Evolutionary conservation across 2,888 invertebrate species (phyloP).

Genomic region (Alloplasta piceator): DNA sequence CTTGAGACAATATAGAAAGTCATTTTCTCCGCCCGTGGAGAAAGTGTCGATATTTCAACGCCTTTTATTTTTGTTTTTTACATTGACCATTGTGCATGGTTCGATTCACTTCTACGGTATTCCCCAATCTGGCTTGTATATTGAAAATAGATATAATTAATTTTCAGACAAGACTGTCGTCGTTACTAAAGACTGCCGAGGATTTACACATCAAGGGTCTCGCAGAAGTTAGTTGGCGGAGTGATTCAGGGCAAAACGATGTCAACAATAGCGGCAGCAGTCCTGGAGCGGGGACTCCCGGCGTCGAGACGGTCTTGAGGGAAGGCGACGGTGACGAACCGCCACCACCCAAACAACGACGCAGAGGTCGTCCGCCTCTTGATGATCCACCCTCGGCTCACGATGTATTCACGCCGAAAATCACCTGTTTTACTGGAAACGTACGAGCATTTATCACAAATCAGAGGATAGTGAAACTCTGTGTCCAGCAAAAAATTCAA

Average conservation of each 20-base stretch:
- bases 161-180: constrained; percentile 92
- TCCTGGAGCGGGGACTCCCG: constrained; percentile 78
- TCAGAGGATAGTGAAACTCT: background rate
- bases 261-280: constrained; percentile 79
- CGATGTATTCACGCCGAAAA: constrained; percentile 84
- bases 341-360: constrained; percentile 85
- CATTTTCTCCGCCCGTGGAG: constrained; percentile 72
- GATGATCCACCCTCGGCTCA: constrained; percentile 85
- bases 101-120: too few relatives aligned
- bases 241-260: constrained; percentile 78
- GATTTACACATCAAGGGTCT: constrained; percentile 95
- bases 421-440: constrained; percentile 84
- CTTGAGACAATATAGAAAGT: constrained; percentile 62
- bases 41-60: constrained; percentile 75
- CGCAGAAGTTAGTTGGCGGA: constrained; percentile 94
- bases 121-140: too few relatives aligned
- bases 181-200: constrained; percentile 95
- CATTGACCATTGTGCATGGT: too few relatives aligned
- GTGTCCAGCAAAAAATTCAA: constrained; percentile 32
- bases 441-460: constrained; percentile 71
- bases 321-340: constrained; percentile 80
- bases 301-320: constrained; percentile 79
- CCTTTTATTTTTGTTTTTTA: background rate
- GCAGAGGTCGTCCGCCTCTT: constrained; percentile 88
- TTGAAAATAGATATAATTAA: background rate